Conservation (phyloP, 2,797 vertebrate species). For the Ciconia nigra region DNA sequence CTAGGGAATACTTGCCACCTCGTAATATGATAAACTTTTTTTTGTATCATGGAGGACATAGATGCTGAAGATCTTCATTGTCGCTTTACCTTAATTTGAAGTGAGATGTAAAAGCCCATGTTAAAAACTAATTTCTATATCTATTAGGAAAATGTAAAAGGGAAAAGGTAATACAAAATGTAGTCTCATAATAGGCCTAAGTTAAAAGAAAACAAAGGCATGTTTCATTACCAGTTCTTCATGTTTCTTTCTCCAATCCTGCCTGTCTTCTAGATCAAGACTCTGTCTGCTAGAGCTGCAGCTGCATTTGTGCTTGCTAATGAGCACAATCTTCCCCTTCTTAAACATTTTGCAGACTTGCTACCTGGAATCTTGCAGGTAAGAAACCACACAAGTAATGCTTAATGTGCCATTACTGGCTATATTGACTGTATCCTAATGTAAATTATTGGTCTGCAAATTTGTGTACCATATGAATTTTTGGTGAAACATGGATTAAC, state of each 20-base stretch:
- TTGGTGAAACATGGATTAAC: neutral
- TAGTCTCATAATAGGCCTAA: neutral
- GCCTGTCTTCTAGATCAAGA: slow-evolving; percentile 83
- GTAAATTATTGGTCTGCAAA: neutral
- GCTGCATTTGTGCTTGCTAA: slow-evolving; percentile 94
- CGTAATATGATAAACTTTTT: neutral
- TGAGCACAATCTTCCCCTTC: slow-evolving; percentile 89
- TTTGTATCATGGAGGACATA: neutral
- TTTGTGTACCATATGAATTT: neutral
- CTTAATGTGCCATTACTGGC: neutral
- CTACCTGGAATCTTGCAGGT: slow-evolving; percentile 95
- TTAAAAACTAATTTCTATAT: neutral
- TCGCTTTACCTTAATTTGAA: neutral
- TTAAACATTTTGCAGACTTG: slow-evolving; percentile 96
- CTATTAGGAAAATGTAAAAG: neutral
- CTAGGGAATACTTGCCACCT: neutral
- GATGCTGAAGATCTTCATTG: neutral
- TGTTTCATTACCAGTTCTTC: neutral
- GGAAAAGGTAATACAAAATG: neutral
- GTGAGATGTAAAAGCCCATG: neutral
- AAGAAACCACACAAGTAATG: neutral
- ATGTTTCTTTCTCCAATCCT: neutral
- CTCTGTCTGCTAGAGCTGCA: slow-evolving; percentile 90
- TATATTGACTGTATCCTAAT: neutral
- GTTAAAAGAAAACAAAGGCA: neutral